Conservation (phyloP, 2,113 vertebrate species). For the Cavia porcellus region DNA sequence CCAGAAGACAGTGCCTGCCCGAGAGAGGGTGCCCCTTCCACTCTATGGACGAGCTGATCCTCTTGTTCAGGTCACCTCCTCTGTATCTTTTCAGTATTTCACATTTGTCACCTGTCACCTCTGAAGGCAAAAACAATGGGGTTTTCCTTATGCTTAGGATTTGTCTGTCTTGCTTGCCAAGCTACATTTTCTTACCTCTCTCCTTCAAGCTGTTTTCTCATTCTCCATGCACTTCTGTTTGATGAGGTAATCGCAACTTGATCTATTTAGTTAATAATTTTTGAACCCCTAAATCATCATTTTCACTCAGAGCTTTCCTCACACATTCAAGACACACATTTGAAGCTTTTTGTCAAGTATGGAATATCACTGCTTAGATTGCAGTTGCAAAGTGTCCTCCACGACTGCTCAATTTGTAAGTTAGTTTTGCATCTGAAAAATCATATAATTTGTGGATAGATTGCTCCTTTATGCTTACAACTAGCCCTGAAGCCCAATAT, state of each 20-base stretch:
- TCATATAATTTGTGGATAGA: not conserved
- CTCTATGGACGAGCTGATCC: accelerated
- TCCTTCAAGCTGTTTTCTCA: not conserved
- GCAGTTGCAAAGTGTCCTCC: not conserved
- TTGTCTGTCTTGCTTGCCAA: not conserved
- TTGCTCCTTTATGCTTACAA: not conserved
- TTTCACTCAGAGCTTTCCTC: not conserved
- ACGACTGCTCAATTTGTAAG: not conserved
- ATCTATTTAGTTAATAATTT: not conserved
- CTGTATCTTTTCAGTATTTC: not conserved
- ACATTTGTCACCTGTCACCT: not conserved
- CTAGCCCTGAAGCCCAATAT: not conserved
- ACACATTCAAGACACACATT: not conserved
- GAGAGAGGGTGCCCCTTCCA: too few species aligned
- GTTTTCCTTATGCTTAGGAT: not conserved
- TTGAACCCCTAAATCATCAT: not conserved
- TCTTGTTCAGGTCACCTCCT: not conserved
- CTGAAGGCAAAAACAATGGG: not conserved
- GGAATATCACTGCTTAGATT: not conserved
- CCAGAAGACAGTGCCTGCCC: not conserved
- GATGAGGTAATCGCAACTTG: not conserved
- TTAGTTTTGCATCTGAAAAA: not conserved
- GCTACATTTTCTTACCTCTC: not conserved
- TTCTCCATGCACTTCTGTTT: not conserved
- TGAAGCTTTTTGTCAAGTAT: not conserved